Percentiles rank a stretch among this genome's conserved stretches.
These are phyloP conservation scores for Dione vanillae DNA, from an alignment of 2,888 invertebrate species.

Conservation along the genomic window DNA sequence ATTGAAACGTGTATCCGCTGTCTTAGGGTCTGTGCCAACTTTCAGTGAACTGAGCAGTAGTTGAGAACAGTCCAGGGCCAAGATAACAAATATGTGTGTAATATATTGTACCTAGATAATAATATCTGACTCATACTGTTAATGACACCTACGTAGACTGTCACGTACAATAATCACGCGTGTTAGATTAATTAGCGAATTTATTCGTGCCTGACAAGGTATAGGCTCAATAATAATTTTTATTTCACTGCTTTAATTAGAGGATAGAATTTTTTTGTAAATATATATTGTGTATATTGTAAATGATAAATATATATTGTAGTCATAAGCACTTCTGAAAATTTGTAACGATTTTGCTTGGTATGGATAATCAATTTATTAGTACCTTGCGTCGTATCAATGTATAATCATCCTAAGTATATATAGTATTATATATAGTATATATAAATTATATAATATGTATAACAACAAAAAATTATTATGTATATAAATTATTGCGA, in stretches of 20 bases:
- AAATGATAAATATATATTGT: too few species aligned
- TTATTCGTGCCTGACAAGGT: background rate
- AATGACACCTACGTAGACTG: constrained; percentile 37
- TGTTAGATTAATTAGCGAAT: constrained; percentile 23
- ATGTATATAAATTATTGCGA: too few species aligned
- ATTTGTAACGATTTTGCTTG: too few species aligned
- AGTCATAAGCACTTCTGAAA: too few species aligned
- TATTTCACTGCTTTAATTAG: background rate
- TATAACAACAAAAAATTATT: too few species aligned
- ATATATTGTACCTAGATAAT: constrained; percentile 6
- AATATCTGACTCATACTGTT: constrained; percentile 27
- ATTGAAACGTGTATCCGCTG: constrained; percentile 25
- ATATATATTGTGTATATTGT: too few species aligned
- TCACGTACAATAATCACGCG: constrained; percentile 33
- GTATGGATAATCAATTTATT: too few species aligned
- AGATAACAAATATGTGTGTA: constrained; percentile 36
- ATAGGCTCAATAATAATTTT: background rate
- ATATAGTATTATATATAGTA: too few species aligned
- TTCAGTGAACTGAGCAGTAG: constrained; percentile 46
- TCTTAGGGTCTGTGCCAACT: constrained; percentile 43
- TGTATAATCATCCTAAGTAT: too few species aligned
- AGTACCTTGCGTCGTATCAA: too few species aligned
- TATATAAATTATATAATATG: too few species aligned
- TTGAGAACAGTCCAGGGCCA: constrained; percentile 43
- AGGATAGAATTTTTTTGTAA: background rate